Percentiles rank a stretch among this genome's conserved stretches.
phyloP scores from a whole-genome alignment of 1,140 invertebrate species.

The Reticulitermes speratus region DNA sequence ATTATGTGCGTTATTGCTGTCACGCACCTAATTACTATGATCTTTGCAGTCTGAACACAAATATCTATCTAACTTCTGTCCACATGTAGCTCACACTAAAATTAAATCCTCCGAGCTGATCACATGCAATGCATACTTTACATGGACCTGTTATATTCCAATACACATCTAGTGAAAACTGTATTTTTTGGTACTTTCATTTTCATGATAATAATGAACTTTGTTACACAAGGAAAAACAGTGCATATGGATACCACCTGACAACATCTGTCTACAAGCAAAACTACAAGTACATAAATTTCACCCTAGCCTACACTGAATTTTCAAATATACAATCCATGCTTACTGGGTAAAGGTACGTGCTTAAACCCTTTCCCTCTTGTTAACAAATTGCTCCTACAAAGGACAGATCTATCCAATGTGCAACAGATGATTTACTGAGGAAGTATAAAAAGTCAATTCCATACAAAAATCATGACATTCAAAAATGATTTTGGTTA shows the following conservation, averaged over 20 bases:
- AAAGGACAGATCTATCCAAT: not conserved
- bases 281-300: not conserved
- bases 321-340: not conserved
- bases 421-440: slow-evolving; percentile 1
- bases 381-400: not conserved
- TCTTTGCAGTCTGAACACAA: no score
- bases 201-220: no score
- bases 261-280: not conserved
- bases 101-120: no score
- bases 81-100: no score
- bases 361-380: not conserved
- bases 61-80: no score
- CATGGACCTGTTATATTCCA: no score
- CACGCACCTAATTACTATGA: no score
- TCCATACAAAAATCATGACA: not conserved
- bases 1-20: no score
- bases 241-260: not conserved
- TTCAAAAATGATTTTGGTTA: not conserved
- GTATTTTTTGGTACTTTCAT: no score
- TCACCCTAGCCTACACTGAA: not conserved
- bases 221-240: not conserved
- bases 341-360: not conserved
- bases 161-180: no score
- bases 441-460: not conserved
- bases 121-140: no score